Evolutionary conservation across 2,797 vertebrate species (phyloP).

Genomic region (Smutsia gigantea): DNA sequence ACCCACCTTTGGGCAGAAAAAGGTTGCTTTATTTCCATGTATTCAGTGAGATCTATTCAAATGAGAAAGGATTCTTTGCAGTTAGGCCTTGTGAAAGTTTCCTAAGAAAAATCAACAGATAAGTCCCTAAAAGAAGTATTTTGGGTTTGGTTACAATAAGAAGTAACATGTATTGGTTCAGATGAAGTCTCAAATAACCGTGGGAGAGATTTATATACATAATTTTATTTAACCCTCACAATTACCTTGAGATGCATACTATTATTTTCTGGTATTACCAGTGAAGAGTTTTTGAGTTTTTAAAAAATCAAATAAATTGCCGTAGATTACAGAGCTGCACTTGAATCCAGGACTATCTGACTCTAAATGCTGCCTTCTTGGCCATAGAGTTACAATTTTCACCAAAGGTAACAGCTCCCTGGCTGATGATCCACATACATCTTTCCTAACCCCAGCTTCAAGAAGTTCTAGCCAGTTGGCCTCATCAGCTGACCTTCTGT

Average conservation of each 20-base stretch:
- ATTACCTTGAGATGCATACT: not conserved
- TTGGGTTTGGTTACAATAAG: not conserved
- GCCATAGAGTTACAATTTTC: not conserved
- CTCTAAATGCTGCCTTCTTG: not conserved
- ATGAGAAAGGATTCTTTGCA: not conserved
- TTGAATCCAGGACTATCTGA: not conserved
- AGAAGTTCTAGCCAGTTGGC: not conserved
- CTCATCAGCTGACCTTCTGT: not conserved
- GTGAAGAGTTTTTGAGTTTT: not conserved
- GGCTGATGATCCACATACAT: not conserved
- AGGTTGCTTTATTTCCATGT: not conserved
- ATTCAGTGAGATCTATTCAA: not conserved
- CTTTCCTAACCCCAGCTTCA: not conserved
- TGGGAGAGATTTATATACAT: not conserved
- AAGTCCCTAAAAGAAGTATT: not conserved
- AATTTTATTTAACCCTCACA: not conserved
- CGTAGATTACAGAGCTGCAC: not conserved
- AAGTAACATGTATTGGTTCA: not conserved
- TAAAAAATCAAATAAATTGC: not conserved
- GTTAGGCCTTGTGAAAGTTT: not conserved
- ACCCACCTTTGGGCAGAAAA: not conserved
- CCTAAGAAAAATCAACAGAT: not conserved
- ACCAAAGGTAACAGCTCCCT: not conserved
- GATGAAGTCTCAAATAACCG: not conserved
- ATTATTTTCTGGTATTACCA: slow-evolving; percentile 38